Percentiles rank a stretch among this genome's conserved stretches.
Conservation (phyloP, 2,113 vertebrate genomes). For the Alethe diademata region DNA sequence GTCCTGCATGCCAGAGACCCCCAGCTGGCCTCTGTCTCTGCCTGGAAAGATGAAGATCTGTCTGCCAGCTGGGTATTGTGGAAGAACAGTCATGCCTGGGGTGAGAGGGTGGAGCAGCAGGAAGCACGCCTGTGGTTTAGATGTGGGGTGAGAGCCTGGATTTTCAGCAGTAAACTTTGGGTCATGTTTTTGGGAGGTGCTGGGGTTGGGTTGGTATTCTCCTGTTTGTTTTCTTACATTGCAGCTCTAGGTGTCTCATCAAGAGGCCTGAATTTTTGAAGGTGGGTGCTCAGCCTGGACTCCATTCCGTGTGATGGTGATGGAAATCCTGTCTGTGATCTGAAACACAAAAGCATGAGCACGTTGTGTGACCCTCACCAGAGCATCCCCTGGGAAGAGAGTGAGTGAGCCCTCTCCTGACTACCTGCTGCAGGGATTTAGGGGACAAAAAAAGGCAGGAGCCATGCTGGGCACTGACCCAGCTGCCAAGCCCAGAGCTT, state of each 20-base stretch:
- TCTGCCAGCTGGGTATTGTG: not conserved
- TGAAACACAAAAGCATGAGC: not conserved
- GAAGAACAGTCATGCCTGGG: fast-evolving
- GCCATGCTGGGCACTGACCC: too few species aligned
- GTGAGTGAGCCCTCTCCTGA: fast-evolving
- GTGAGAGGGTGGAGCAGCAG: not conserved
- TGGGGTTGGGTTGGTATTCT: not conserved
- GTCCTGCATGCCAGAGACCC: not conserved
- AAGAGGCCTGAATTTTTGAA: not conserved
- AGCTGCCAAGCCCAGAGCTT: not conserved
- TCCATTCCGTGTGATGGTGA: not conserved
- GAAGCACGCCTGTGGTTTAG: fast-evolving
- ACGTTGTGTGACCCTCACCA: not conserved
- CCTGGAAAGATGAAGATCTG: not conserved
- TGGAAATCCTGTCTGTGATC: not conserved
- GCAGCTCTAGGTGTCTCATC: not conserved
- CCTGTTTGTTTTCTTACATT: not conserved
- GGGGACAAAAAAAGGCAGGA: not conserved
- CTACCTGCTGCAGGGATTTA: not conserved
- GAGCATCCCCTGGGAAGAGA: not conserved
- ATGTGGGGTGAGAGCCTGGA: not conserved
- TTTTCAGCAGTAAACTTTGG: not conserved
- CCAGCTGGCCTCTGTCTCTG: not conserved
- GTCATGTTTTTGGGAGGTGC: not conserved
- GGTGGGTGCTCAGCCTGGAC: not conserved